These are phyloP conservation scores for Pammene aurita DNA, from an alignment of 2,888 invertebrate species.

Conservation along the genomic window DNA sequence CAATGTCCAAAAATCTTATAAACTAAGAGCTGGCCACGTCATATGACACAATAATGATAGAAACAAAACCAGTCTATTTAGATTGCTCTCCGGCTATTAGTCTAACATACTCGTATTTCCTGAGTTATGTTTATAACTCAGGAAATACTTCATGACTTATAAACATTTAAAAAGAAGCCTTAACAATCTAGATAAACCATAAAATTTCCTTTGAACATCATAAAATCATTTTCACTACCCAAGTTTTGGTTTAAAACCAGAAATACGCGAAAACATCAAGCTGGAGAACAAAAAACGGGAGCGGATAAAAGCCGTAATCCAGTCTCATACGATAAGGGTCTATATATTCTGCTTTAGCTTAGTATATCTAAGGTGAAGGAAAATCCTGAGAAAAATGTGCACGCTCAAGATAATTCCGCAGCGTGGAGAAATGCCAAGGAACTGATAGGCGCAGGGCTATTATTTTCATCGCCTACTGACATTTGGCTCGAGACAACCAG, in stretches of 20 bases:
- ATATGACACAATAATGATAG: no score
- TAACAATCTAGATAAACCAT: neutral
- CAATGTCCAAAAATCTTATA: no score
- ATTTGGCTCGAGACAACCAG: neutral
- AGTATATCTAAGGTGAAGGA: slow-evolving; percentile 37
- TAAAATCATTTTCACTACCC: slow-evolving; percentile 5
- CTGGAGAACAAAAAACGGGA: slow-evolving; percentile 5
- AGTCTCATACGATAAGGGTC: slow-evolving; percentile 35
- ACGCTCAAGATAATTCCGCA: slow-evolving; percentile 39
- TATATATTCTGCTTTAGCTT: slow-evolving; percentile 34
- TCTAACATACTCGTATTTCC: no score
- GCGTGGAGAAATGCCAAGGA: slow-evolving; percentile 37
- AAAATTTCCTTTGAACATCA: neutral
- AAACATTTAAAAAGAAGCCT: no score
- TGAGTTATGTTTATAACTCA: no score
- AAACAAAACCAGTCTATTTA: no score
- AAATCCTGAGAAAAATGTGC: slow-evolving; percentile 41
- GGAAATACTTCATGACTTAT: no score
- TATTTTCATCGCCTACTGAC: neutral
- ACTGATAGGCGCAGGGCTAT: slow-evolving; percentile 28
- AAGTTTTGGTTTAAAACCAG: slow-evolving; percentile 12
- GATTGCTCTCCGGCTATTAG: no score
- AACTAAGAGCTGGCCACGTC: no score
- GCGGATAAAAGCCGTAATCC: slow-evolving; percentile 32
- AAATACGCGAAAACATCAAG: slow-evolving; percentile 9